A percentile compares a stretch with the other conserved stretches of the same genome.
Evolutionary conservation across 2,113 vertebrate genomes (phyloP).

Genomic region (Thamnaconus septentrionalis): DNA sequence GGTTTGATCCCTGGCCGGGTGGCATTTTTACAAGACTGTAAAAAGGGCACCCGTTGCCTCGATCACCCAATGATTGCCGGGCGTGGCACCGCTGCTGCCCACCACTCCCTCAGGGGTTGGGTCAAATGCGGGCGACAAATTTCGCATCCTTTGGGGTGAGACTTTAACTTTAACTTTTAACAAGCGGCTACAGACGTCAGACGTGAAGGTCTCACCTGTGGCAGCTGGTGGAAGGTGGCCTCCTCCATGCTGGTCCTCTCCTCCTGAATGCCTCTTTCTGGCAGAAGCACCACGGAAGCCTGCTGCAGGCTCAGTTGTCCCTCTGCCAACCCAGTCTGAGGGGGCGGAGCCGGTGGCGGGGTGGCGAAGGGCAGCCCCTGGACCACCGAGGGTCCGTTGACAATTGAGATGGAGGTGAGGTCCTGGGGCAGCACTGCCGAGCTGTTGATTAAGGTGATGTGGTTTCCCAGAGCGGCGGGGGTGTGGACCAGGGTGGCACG

Average conservation of each 20-base stretch:
- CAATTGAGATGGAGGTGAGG: conserved; percentile 75
- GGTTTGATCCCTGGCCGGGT: too few relatives aligned
- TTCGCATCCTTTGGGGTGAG: too few relatives aligned
- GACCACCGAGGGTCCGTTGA: conserved; percentile 71
- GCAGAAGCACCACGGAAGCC: conserved; percentile 73
- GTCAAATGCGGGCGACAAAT: too few relatives aligned
- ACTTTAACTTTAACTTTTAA: too few relatives aligned
- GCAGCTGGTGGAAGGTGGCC: conserved; percentile 56
- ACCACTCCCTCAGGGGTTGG: too few relatives aligned
- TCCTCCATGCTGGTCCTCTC: conserved; percentile 60
- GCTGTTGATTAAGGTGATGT: conserved; percentile 79
- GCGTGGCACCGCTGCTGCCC: too few relatives aligned
- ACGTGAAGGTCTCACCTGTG: conserved; percentile 58
- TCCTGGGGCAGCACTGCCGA: conserved; percentile 59
- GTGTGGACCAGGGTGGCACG: conserved; percentile 73
- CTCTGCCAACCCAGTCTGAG: conserved; percentile 42
- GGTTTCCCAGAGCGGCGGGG: conserved; percentile 69
- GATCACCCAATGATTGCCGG: too few relatives aligned
- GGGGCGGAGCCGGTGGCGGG: conserved; percentile 41
- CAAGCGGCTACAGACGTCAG: too few relatives aligned
- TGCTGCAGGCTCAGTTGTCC: conserved; percentile 66
- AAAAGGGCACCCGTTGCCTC: too few relatives aligned
- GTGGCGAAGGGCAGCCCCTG: conserved; percentile 71
- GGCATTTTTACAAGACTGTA: too few relatives aligned
- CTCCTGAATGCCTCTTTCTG: conserved; percentile 62